A percentile compares a stretch with the other conserved stretches of the same genome.
These are phyloP conservation scores for Rhinoderma darwinii DNA, from an alignment of 2,113 vertebrate species.

Conservation along the genomic window DNA sequence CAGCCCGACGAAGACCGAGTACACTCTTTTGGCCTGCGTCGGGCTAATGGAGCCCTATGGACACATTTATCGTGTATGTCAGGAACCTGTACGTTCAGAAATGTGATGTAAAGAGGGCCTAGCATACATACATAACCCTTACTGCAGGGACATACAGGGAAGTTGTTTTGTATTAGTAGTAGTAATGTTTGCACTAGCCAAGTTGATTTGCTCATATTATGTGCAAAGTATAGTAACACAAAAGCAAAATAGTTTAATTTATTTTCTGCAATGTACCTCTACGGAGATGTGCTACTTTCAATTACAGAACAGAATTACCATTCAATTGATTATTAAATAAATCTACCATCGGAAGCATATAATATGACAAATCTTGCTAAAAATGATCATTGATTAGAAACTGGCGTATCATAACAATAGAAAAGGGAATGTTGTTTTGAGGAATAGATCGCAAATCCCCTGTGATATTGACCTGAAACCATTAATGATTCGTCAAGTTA, in stretches of 20 bases:
- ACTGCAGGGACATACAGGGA: too few relatives aligned
- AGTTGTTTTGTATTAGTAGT: too few relatives aligned
- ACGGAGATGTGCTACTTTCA: background rate
- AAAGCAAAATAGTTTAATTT: background rate
- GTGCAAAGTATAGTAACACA: too few relatives aligned
- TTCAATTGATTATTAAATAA: slow-evolving; percentile 16
- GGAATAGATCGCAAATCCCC: background rate
- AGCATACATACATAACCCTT: too few relatives aligned
- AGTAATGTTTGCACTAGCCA: background rate
- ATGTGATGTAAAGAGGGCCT: too few relatives aligned
- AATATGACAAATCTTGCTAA: slow-evolving; percentile 16
- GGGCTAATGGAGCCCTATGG: too few relatives aligned
- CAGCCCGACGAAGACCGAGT: too few relatives aligned
- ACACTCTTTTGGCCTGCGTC: too few relatives aligned
- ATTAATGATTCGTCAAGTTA: slow-evolving; percentile 41
- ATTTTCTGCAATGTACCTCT: background rate
- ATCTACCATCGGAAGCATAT: slow-evolving; percentile 11
- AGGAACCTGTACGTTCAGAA: too few relatives aligned
- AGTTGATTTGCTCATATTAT: background rate
- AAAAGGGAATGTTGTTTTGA: slow-evolving; percentile 5
- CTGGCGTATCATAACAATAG: background rate
- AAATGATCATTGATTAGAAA: slow-evolving; percentile 40
- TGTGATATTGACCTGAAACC: slow-evolving; percentile 15
- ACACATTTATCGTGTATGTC: too few relatives aligned
- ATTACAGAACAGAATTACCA: slow-evolving; percentile 10